Evolutionary conservation across 2,888 invertebrate species (phyloP).

Genomic region (Synanthedon tipuliformis): DNA sequence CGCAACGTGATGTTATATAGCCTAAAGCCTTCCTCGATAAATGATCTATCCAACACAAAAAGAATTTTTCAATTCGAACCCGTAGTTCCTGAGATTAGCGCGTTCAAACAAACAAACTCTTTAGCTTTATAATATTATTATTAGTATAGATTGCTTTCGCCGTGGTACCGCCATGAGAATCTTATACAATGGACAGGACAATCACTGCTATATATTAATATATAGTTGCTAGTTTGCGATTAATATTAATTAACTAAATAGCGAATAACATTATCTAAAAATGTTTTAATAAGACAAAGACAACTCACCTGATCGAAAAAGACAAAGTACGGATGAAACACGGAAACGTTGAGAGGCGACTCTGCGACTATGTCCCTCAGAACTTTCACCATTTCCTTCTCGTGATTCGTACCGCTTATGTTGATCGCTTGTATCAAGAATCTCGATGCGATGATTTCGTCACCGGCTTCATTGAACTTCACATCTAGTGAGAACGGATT

Average conservation of each 20-base stretch:
- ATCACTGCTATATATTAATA: no score
- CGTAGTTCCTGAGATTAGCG: no score
- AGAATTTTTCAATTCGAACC: no score
- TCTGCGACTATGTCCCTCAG: constrained; percentile 80
- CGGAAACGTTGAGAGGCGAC: constrained; percentile 86
- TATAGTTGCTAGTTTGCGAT: no score
- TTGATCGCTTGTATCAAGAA: constrained; percentile 90
- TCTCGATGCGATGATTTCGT: constrained; percentile 84
- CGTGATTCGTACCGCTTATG: constrained; percentile 89
- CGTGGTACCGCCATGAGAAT: no score
- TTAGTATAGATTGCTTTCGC: no score
- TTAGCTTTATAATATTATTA: no score
- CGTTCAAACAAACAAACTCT: no score
- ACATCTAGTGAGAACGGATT: constrained; percentile 88
- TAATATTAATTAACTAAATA: neutral
- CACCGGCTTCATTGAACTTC: constrained; percentile 79
- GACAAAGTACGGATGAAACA: constrained; percentile 95
- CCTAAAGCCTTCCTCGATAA: no score
- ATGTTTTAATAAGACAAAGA: neutral
- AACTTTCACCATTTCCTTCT: constrained; percentile 90
- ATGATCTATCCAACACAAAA: no score
- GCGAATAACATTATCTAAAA: neutral
- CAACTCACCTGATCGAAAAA: constrained; percentile 88
- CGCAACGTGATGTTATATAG: no score
- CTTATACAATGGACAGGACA: no score